phyloP scores from a whole-genome alignment of 2,113 vertebrate genomes.

The Ammodytes marinus region DNA sequence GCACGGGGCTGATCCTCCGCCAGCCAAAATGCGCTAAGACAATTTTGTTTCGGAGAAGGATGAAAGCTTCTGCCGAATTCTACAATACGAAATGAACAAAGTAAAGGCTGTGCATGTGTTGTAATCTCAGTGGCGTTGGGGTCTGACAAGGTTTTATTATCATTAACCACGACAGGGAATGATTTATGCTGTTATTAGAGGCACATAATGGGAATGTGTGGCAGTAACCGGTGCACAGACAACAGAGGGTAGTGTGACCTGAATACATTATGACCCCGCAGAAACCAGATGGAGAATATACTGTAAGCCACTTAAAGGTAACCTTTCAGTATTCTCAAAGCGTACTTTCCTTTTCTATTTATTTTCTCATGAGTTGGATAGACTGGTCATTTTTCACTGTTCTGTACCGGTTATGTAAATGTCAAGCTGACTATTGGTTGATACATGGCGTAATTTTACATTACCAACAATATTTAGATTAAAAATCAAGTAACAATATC shows the following conservation, averaged over 20 bases:
- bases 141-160: slow-evolving; percentile 73
- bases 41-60: slow-evolving; percentile 34
- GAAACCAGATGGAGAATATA: slow-evolving; percentile 45
- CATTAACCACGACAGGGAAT: slow-evolving; percentile 74
- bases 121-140: slow-evolving; percentile 47
- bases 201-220: slow-evolving; percentile 73
- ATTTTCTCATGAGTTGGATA: slow-evolving; percentile 11
- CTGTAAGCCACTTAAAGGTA: slow-evolving; percentile 20
- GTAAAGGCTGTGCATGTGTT: slow-evolving; percentile 62
- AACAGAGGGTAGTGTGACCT: slow-evolving; percentile 61
- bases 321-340: slow-evolving; percentile 49
- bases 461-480: slow-evolving; percentile 1
- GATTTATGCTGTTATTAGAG: slow-evolving; percentile 79
- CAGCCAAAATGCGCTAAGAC: slow-evolving; percentile 49
- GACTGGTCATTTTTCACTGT: slow-evolving; percentile 38
- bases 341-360: slow-evolving; percentile 5
- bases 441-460: slow-evolving; percentile 19
- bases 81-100: slow-evolving; percentile 56
- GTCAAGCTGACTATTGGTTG: slow-evolving; percentile 16
- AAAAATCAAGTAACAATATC: slow-evolving; percentile 8
- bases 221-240: slow-evolving; percentile 53
- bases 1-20: slow-evolving; percentile 1
- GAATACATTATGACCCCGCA: slow-evolving; percentile 64
- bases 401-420: slow-evolving; percentile 44
- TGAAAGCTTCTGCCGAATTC: slow-evolving; percentile 57